Base-by-base conservation (phyloP, 2,113 vertebrate genomes). In the Myotis brandtii region DNA sequence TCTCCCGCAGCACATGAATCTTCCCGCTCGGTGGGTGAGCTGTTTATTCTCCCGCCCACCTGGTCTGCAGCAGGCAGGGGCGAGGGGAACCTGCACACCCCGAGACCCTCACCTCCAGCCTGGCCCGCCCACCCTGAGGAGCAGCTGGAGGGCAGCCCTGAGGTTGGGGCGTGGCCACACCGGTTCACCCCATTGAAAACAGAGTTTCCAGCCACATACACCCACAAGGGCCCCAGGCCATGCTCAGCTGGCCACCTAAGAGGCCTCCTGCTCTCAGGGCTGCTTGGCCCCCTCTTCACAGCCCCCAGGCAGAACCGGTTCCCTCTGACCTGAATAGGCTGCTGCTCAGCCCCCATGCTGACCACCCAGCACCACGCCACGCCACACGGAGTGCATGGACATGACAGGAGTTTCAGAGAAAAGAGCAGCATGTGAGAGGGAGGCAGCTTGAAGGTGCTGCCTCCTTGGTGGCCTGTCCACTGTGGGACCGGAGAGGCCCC, bases 1-100 rank as follows among this genome's bases (percentile, higher is more conserved):
- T 34, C 82, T 50, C 88, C 27, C 30, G 93, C 80, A 88, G 95
- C 88, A 11, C 91, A 9, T 86, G 87, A 95, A 92, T 92, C 76
- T 93, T 59, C 76, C 88, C 0, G 0, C 66, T 67, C 40, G 64
- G 72, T 18, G 17, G 0, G 12, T 54, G 93, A 25, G 93, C 95
- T 32, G 76, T 10, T 52, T 34, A 3, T 50, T 81, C 94, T 89
- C 91, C 93, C 1, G 1, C 83, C 89, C 64, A 77, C 82, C 88
- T 69, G 95, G 93, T n/a, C 86, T 46, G 66, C 6, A 50, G 77
- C 82, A 13, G 88, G 77, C 62, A 6, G 66, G n/a, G 40, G 46
- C 0, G 0, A 20, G 52, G 32, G 40, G 59, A 66, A 52, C 64
- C 40, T 46, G 59, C 2, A 5, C 30, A 6, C 62, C 40, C 21